Evolutionary conservation across 2,113 vertebrate genomes (phyloP).

Genomic region (Megaptera novaeangliae): DNA sequence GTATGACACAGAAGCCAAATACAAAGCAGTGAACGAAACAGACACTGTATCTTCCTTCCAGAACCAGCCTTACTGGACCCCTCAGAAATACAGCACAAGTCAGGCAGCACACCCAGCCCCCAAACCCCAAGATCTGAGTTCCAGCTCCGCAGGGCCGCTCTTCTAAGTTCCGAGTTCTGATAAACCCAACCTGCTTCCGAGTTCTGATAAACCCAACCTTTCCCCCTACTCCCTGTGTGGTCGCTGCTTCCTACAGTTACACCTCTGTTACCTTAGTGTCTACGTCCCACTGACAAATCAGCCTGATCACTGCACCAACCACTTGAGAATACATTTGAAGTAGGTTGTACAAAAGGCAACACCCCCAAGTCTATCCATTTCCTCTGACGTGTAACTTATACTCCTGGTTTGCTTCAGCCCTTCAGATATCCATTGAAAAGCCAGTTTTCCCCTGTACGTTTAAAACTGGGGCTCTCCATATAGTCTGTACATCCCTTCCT

Average conservation of each 20-base stretch:
- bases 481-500: background rate
- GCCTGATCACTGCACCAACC: background rate
- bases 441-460: background rate
- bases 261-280: background rate
- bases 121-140: background rate
- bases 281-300: too few relatives aligned
- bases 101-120: background rate
- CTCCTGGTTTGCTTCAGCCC: background rate
- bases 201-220: background rate
- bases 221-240: background rate
- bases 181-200: background rate
- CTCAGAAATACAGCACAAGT: background rate
- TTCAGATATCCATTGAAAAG: background rate
- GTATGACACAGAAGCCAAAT: background rate
- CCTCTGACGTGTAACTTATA: background rate
- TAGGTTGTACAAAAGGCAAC: background rate
- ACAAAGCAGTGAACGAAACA: background rate
- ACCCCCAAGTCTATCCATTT: background rate
- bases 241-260: background rate
- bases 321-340: background rate
- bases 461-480: background rate
- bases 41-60: background rate
- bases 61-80: background rate
- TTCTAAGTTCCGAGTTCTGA: background rate
- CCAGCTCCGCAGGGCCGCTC: background rate